Base-by-base conservation (phyloP, 2,888 invertebrate genomes). In the Ormyrus nitidulus region DNA sequence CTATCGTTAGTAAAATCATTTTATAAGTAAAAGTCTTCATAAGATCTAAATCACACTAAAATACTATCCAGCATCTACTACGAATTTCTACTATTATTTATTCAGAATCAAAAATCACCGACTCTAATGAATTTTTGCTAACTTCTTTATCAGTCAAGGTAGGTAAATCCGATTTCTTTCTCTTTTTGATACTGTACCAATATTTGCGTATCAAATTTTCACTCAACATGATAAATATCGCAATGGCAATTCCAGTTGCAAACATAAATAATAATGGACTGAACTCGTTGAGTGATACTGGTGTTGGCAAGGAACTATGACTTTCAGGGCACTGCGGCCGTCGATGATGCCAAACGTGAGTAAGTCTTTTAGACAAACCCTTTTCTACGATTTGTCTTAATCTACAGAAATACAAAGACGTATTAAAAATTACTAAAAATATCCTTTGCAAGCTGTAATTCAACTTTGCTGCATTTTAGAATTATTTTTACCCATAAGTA, bases 301-400 rank as follows among this genome's bases (percentile, higher is more conserved):
- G 87, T 49, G 85, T 82, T 4, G 88, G 87, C 2, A 79, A 81
- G 0, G 85, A 84, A 77, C 83, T 87, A 71, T 86, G 85, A 81
- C 86, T 86, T 71, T 86, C 86, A 0, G 88, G 87, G 77, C 88
- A 88, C 11, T 77, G 79, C 5, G 87, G 87, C 66, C 84, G 84
- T 68, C 83, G 78, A 13, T 85, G 83, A 53, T 84, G 82, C 88
- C 88, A 88, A 5, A 86, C 78, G 19, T 83, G 72, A 51, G 79
- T 78, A 62, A 87, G 71, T 46, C 86, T 84, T 5, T 81, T 68
- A 3, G 84, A 74, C 61, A 85, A 83, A 54, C 87, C 88, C 44
- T 77, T 84, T 72, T 87, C 86, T 6, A 86, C 79, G 44, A 87
- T 83, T 73, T 86, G 82, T 58, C 87, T 83, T 80, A 88, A 82